These are phyloP conservation scores for Geothlypis trichas DNA, from an alignment of 2,113 vertebrate species.

Conservation along the genomic window DNA sequence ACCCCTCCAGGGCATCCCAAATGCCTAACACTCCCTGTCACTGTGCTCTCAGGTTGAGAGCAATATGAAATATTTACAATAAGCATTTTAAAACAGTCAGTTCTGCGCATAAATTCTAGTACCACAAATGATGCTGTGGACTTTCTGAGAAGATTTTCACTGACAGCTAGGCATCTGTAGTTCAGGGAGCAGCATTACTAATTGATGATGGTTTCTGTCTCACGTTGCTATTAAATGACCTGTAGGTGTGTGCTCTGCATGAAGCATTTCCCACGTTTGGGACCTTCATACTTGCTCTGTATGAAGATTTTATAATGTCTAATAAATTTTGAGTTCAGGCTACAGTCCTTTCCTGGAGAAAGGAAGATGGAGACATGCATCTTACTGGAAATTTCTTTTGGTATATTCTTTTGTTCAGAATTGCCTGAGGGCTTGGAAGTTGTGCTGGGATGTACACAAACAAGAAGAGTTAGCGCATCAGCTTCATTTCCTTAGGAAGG, in stretches of 20 bases:
- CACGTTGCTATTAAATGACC: neutral
- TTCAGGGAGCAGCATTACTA: neutral
- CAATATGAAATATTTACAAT: conserved; percentile 22
- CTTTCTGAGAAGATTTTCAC: neutral
- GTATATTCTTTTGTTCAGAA: neutral
- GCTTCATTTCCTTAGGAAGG: neutral
- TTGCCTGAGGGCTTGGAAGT: neutral
- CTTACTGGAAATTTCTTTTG: neutral
- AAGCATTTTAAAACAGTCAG: neutral
- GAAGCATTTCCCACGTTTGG: neutral
- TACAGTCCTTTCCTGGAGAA: neutral
- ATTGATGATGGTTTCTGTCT: neutral
- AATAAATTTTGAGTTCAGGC: neutral
- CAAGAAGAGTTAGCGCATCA: neutral
- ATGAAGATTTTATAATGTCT: neutral
- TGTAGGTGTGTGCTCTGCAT: neutral
- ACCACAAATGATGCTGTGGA: neutral
- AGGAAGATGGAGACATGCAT: neutral
- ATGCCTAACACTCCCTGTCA: neutral
- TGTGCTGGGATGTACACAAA: neutral
- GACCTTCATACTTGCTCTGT: neutral
- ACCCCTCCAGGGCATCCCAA: neutral
- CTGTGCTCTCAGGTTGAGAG: neutral
- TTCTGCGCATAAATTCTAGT: neutral
- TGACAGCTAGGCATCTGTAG: neutral